Base-by-base conservation (phyloP, 2,113 vertebrate genomes). In the Sigmodon hispidus region DNA sequence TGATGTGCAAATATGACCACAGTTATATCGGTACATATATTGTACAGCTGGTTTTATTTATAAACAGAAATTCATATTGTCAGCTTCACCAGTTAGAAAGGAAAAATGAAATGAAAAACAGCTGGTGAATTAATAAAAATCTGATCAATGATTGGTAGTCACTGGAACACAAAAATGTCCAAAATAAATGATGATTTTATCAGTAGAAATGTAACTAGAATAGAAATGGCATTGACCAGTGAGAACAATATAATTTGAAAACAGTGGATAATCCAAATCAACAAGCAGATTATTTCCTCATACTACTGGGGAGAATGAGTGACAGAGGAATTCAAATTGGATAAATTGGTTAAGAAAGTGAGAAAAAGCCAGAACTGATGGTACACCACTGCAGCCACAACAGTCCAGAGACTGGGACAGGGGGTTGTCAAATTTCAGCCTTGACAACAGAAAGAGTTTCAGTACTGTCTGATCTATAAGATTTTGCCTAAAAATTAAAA, bases 301-400 rank as follows among this genome's bases (percentile, higher is more conserved):
- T 94, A 89, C 87, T 73, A 50, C 0, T n/a, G 55, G 36, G 87
- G 85, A 96, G 55, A 93, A 96, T 72, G 75, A 61, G 95, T 84
- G 87, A 94, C 91, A 92, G 96, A 96, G 94, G 95, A 96, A 96
- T 89, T 93, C 92, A 97, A 92, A 96, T 97, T 97, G 95, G 98
- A 97, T 97, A 98, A 97, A 85, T 97, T 97, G 94, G 98, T 97
- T 97, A 98, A 98, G 90, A 95, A 96, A 93, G 95, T 96, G 92
- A 96, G 3, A 19, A 55, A 21, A 3, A 57, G 50, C 24, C 3
- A 1, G 13, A 36, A 26, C 4, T 55, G 13, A 40, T 29, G 22
- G 22, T 22, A 40, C 48, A 72, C 22, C 29, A 5, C 22, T 29
- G 12, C 7, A 40, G 15, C 52, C 31, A 12, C 16, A 34, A 6